phyloP scores from a whole-genome alignment of 1,140 invertebrate species.

The Hycleus cichorii region DNA sequence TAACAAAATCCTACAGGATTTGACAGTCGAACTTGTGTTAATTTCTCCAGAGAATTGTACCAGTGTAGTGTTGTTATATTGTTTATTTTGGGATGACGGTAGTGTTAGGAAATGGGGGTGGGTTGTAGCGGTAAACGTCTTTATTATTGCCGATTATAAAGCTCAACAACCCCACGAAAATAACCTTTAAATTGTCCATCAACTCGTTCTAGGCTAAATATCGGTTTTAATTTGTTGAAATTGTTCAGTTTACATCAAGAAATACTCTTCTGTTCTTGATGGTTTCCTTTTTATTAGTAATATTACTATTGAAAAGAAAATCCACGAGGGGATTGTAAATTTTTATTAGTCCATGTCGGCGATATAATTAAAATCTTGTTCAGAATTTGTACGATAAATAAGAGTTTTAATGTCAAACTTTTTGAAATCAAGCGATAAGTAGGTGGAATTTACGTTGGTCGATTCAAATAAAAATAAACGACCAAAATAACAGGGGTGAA shows the following conservation, averaged over 20 bases:
- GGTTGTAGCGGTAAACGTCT: constrained; percentile 9
- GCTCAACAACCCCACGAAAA: constrained; percentile 10
- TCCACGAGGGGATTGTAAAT: constrained; percentile 5
- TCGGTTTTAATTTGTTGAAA: too few relatives aligned
- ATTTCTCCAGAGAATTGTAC: constrained; percentile 23
- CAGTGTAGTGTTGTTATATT: constrained; percentile 12
- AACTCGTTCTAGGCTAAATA: background rate
- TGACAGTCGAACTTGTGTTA: constrained; percentile 24
- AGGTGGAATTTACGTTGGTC: background rate
- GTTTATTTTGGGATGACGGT: constrained; percentile 9
- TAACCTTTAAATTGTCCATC: constrained; percentile 8
- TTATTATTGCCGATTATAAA: constrained; percentile 23
- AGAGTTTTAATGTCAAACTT: constrained; percentile 8
- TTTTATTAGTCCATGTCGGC: constrained; percentile 10
- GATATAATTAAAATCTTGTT: constrained; percentile 20
- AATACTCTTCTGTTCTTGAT: too few relatives aligned
- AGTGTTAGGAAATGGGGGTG: too few relatives aligned
- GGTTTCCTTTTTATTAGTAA: background rate
- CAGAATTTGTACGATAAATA: constrained; percentile 8
- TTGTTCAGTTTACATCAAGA: too few relatives aligned
- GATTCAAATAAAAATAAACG: too few relatives aligned
- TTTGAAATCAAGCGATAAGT: constrained; percentile 8
- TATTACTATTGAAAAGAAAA: background rate
- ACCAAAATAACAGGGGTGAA: too few relatives aligned
- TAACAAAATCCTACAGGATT: constrained; percentile 22